Base-by-base conservation (phyloP, 2,888 invertebrate genomes). In the Lutraria lutraria region DNA sequence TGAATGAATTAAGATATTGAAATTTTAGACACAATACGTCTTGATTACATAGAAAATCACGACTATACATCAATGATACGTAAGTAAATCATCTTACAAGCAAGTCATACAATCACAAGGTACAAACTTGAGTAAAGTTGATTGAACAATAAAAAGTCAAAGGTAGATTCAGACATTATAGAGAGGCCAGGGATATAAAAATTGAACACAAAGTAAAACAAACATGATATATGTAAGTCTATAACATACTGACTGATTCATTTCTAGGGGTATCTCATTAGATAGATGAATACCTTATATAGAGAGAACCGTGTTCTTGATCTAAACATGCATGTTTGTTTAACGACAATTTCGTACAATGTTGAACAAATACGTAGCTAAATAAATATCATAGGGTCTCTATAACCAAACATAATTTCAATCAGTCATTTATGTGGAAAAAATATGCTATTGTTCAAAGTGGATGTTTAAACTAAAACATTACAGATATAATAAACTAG, bases 361-460 rank as follows among this genome's bases (percentile, higher is more conserved):
- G 80, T 90, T 90, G 89, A 86, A 87, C 87, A 92, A 91, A 92
- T 88, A 91, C 85, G 68, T 82, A 83, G 86, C 90, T 89, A 86
- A 90, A 88, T 85, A 91, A 92, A 92, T 89, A 92, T 83, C 82
- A 34, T 81, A 82, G 79, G 89, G 88, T 81, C 86, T 80, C 79
- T 60, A 82, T 89, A 90, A 88, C 87, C 90, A 92, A 92, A 91
- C 90, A 92, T 54, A 89, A 89, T 86, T 91, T 90, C 91, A 92
- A 92, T 92, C 92, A 91, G 88, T 92, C 92, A 92, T 92, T 92
- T 92, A 87, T 87, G 84, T 31, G 54, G 88, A 86, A 90, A 90
- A 91, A 88, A 90, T 90, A 90, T 87, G 31, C 72, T 81, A 82
- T 91, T 92, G 90, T 91, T 89, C 88, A 88, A 88, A 25, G 53